Conservation (phyloP, 2,797 vertebrate genomes). For the Parauchenoglanis punctatus region DNA sequence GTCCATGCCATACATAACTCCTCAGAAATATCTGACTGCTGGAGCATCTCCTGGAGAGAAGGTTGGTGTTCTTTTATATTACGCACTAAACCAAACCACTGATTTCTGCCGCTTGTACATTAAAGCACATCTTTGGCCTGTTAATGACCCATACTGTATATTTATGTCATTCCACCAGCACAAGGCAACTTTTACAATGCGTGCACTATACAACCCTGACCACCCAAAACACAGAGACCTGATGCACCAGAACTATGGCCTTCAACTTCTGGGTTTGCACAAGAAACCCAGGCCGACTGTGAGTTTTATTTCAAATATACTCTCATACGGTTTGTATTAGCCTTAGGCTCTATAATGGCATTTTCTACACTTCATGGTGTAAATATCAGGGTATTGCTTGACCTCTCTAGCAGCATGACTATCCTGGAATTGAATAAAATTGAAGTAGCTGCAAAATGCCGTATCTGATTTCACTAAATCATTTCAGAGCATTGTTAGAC, state of each 20-base stretch:
- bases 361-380: not conserved
- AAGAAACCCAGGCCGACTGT: conserved; percentile 72
- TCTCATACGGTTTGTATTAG: not conserved
- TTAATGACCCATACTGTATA: not conserved
- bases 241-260: conserved; percentile 70
- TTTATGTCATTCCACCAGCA: conserved; percentile 70
- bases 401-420: not conserved
- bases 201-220: conserved; percentile 72
- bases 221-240: conserved; percentile 68
- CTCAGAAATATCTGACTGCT: conserved; percentile 43
- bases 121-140: not conserved
- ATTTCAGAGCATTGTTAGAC: not conserved
- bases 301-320: conserved; percentile 65
- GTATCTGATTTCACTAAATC: not conserved
- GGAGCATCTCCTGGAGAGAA: conserved; percentile 62
- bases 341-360: not conserved
- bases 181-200: conserved; percentile 73
- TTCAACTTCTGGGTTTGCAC: conserved; percentile 75
- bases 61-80: conserved; percentile 54
- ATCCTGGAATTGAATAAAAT: not conserved
- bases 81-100: not conserved
- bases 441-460: not conserved
- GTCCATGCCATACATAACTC: conserved; percentile 55
- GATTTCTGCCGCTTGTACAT: not conserved
- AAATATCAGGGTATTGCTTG: not conserved